These are phyloP conservation scores for Hippopotamyrus pictus DNA, from an alignment of 2,797 vertebrate genomes.

Conservation along the genomic window DNA sequence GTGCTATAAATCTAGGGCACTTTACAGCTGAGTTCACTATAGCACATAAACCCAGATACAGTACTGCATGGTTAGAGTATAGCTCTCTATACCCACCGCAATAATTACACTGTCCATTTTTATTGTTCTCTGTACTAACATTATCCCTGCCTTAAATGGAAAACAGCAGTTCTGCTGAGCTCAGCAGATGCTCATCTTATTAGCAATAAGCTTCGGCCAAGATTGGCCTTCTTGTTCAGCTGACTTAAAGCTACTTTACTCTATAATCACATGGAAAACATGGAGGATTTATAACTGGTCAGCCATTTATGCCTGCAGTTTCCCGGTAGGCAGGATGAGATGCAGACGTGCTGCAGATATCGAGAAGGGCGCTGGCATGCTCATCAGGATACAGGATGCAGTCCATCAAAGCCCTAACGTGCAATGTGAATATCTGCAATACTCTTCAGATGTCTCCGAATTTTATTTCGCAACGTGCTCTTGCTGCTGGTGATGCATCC, in stretches of 20 bases:
- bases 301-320: not conserved
- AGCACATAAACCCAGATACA: slow-evolving; percentile 1
- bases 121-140: not conserved
- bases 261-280: slow-evolving; percentile 12
- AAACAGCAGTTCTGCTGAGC: not conserved
- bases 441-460: not conserved
- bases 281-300: slow-evolving; percentile 16
- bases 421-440: not conserved
- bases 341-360: not conserved
- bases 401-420: not conserved
- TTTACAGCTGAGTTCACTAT: slow-evolving; percentile 2
- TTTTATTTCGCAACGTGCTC: not conserved
- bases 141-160: slow-evolving; percentile 17
- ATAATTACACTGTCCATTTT: slow-evolving; percentile 14
- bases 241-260: not conserved
- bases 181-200: slow-evolving; percentile 20
- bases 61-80: slow-evolving; percentile 11
- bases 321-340: not conserved
- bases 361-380: not conserved
- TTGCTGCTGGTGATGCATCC: not conserved
- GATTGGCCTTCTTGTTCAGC: slow-evolving; percentile 7
- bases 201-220: slow-evolving; percentile 8
- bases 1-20: slow-evolving; percentile 9
- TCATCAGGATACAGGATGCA: not conserved
- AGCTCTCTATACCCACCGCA: not conserved